phyloP scores from a whole-genome alignment of 1,140 invertebrate genomes.

The Heterodera carotae region DNA sequence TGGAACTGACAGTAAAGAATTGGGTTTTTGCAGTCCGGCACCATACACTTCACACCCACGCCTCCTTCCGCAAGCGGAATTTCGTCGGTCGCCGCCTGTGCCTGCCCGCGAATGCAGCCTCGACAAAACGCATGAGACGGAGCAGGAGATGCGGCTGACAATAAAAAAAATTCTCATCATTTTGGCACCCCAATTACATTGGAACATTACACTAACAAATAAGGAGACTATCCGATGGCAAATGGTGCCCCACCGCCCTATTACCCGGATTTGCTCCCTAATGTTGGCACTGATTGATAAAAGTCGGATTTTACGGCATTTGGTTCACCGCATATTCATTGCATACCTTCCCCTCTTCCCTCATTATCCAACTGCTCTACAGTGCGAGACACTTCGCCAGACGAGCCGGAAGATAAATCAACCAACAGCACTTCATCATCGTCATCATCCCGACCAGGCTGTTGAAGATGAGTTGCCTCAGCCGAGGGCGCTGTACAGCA shows the following conservation, averaged over 20 bases:
- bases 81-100: conserved; percentile 33
- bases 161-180: conserved; percentile 18
- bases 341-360: too few species aligned
- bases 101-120: conserved; percentile 32
- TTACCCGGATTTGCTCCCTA: too few species aligned
- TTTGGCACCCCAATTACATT: too few species aligned
- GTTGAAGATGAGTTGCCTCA: neutral
- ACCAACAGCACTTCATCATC: conserved; percentile 1
- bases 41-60: conserved; percentile 44
- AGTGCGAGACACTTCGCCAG: too few species aligned
- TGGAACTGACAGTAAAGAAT: conserved; percentile 43
- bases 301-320: too few species aligned
- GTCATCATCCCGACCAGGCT: neutral
- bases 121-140: conserved; percentile 32
- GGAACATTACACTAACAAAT: too few species aligned
- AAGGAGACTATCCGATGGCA: too few species aligned
- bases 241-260: too few species aligned
- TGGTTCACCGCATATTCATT: too few species aligned
- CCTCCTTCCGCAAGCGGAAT: conserved; percentile 39
- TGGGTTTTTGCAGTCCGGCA: conserved; percentile 38
- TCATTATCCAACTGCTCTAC: too few species aligned
- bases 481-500: neutral
- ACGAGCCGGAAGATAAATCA: too few species aligned
- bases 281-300: too few species aligned
- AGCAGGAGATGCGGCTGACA: conserved; percentile 2